A percentile compares a stretch with the other conserved stretches of the same genome.
Conservation (phyloP, 2,113 vertebrate species). For the Xenopus laevis region DNA sequence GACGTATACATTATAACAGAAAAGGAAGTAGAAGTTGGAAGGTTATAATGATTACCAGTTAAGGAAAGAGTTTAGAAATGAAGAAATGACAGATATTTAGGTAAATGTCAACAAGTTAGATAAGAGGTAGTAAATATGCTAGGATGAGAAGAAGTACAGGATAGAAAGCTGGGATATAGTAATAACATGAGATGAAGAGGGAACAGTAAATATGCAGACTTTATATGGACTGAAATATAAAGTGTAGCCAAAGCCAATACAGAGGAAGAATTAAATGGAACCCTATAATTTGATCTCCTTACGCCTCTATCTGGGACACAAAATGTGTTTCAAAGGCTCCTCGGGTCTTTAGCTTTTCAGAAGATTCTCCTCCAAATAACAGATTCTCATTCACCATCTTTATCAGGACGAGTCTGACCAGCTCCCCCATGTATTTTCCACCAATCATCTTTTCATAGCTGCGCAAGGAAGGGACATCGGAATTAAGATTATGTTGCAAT, state of each 20-base stretch:
- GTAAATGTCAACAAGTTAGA: too few species aligned
- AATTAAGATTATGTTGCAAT: too few species aligned
- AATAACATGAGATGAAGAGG: too few species aligned
- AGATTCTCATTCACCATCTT: constrained; percentile 89
- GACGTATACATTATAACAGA: too few species aligned
- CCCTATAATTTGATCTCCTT: constrained; percentile 6
- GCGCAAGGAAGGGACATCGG: not conserved
- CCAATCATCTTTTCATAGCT: constrained; percentile 96
- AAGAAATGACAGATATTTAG: too few species aligned
- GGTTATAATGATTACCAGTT: too few species aligned
- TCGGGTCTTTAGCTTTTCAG: constrained; percentile 82
- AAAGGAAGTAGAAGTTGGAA: too few species aligned
- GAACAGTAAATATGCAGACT: not conserved
- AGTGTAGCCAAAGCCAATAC: not conserved
- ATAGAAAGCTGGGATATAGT: too few species aligned
- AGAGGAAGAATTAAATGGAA: not conserved
- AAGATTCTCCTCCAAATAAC: constrained; percentile 85
- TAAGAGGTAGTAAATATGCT: too few species aligned
- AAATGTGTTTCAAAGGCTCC: constrained; percentile 87
- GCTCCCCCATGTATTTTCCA: constrained; percentile 96
- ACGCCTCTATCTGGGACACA: constrained; percentile 94
- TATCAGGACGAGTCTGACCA: constrained; percentile 85
- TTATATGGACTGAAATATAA: not conserved
- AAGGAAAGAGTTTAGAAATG: too few species aligned
- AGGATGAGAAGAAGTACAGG: too few species aligned